Evolutionary conservation across 2,888 invertebrate species (phyloP).

Genomic region (Plagiodera versicolora): DNA sequence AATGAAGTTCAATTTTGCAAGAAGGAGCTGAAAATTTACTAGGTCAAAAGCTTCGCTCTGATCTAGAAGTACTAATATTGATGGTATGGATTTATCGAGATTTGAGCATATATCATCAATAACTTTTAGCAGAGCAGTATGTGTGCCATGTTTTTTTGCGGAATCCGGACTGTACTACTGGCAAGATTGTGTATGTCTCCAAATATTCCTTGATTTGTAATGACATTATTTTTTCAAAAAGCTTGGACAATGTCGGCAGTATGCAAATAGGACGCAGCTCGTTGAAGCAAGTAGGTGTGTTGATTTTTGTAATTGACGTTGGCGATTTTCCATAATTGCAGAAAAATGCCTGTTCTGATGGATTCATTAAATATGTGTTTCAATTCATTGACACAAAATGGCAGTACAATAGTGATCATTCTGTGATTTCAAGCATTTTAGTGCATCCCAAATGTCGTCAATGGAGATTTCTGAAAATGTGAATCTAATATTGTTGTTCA

Average conservation of each 20-base stretch:
- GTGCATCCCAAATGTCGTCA: not conserved
- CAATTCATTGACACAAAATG: constrained; percentile 1
- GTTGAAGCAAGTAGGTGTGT: not conserved
- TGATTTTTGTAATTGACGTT: not conserved
- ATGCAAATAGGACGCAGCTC: not conserved
- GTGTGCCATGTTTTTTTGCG: constrained; percentile 3
- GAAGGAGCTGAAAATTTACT: constrained; percentile 8
- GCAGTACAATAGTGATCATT: not conserved
- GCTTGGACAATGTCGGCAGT: not conserved
- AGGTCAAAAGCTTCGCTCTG: constrained; percentile 13
- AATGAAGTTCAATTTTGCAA: constrained; percentile 7
- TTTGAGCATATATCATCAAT: not conserved
- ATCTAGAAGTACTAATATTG: too few relatives aligned
- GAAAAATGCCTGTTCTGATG: not conserved
- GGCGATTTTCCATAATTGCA: not conserved
- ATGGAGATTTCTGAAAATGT: not conserved
- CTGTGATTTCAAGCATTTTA: not conserved
- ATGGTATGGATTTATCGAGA: not conserved
- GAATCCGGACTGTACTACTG: constrained; percentile 8
- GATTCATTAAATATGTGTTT: constrained; percentile 8
- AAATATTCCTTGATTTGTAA: constrained; percentile 11
- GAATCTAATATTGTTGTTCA: not conserved
- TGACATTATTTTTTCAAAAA: constrained; percentile 11
- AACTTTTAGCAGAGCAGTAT: not conserved
- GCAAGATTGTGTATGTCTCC: constrained; percentile 5